Conservation (phyloP, 2,888 invertebrate species). For the Spialia ferax region DNA sequence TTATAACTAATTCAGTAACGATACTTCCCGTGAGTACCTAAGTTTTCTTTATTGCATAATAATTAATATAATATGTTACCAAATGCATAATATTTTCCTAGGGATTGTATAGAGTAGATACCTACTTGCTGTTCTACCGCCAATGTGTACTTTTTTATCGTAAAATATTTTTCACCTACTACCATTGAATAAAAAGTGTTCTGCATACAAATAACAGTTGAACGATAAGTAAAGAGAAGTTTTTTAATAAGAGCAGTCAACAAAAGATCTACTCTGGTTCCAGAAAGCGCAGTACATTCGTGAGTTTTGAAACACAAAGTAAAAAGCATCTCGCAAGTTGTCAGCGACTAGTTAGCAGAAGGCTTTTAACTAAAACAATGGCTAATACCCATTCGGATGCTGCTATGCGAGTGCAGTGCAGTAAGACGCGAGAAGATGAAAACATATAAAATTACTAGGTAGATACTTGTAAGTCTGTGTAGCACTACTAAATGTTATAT, state of each 20-base stretch:
- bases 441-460: background rate
- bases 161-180: too few species aligned
- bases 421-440: background rate
- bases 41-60: too few species aligned
- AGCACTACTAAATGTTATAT: too few species aligned
- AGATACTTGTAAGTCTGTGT: background rate
- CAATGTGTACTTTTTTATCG: too few species aligned
- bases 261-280: constrained; percentile 1
- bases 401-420: background rate
- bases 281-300: background rate
- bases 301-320: constrained; percentile 2
- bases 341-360: constrained; percentile 8
- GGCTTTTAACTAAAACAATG: constrained; percentile 7
- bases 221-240: background rate
- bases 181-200: background rate
- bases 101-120: too few species aligned
- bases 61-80: too few species aligned
- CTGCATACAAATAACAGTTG: background rate
- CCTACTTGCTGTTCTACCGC: too few species aligned
- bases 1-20: too few species aligned
- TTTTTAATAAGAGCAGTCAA: background rate
- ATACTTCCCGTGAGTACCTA: too few species aligned
- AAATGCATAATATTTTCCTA: too few species aligned
- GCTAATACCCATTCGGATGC: background rate
- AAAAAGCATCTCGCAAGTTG: constrained; percentile 5